Conservation (phyloP, 2,797 vertebrate genomes). For the Poeciliopsis paucimaculata region DNA sequence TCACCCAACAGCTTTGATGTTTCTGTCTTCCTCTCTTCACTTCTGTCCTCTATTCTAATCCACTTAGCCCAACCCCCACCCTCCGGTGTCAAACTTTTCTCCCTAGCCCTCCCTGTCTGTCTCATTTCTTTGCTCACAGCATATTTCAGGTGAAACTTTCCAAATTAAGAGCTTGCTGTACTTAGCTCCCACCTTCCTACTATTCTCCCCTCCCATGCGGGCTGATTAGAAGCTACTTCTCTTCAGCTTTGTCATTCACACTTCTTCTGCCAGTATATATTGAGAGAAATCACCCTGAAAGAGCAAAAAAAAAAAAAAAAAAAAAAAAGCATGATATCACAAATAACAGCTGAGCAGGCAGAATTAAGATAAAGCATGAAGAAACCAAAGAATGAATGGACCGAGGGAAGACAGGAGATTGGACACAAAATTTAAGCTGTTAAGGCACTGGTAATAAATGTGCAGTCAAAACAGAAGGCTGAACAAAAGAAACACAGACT, state of each 20-base stretch:
- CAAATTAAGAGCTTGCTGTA: slow-evolving; percentile 31
- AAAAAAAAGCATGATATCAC: slow-evolving; percentile 12
- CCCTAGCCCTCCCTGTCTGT: slow-evolving; percentile 36
- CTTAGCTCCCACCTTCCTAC: slow-evolving; percentile 18
- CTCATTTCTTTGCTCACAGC: slow-evolving; percentile 33
- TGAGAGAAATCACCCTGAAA: slow-evolving; percentile 35
- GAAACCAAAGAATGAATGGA: slow-evolving; percentile 27
- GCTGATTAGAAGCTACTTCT: slow-evolving; percentile 53
- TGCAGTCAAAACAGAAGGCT: slow-evolving; percentile 4
- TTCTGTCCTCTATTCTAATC: slow-evolving; percentile 70
- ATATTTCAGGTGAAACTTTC: slow-evolving; percentile 55
- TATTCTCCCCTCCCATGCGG: slow-evolving; percentile 19
- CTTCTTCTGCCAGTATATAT: not conserved
- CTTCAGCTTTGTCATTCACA: slow-evolving; percentile 31
- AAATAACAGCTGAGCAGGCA: slow-evolving; percentile 27
- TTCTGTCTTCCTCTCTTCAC: slow-evolving; percentile 53
- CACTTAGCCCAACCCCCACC: slow-evolving; percentile 60
- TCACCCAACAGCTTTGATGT: slow-evolving; percentile 66
- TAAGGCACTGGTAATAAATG: slow-evolving; percentile 15
- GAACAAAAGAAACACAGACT: not conserved
- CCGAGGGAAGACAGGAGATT: not conserved
- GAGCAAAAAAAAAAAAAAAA: not conserved
- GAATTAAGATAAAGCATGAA: slow-evolving; percentile 1
- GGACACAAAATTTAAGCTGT: slow-evolving; percentile 21
- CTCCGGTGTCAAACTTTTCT: slow-evolving; percentile 48